A percentile compares a stretch with the other conserved stretches of the same genome.
phyloP scores from a whole-genome alignment of 2,888 invertebrate species.

The Colostygia pectinataria region DNA sequence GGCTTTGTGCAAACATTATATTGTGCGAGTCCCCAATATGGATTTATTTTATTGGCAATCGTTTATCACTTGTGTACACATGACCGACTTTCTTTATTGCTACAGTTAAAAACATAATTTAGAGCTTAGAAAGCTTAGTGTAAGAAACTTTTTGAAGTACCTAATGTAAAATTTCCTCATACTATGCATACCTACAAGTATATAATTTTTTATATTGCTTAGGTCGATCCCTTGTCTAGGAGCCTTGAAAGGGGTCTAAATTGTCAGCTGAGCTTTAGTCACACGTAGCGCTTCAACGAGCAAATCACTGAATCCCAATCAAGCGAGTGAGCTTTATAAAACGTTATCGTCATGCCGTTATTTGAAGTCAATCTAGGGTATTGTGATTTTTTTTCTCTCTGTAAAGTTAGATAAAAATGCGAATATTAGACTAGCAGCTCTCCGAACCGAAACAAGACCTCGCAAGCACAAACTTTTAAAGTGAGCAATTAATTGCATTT shows the following conservation, averaged over 20 bases:
- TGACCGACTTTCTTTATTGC: constrained; percentile 35
- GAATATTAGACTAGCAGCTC: too few species aligned
- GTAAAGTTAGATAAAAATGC: too few species aligned
- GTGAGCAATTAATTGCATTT: too few species aligned
- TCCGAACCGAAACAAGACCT: too few species aligned
- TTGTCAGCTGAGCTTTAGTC: constrained; percentile 43
- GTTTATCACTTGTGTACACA: constrained; percentile 58
- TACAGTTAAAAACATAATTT: neutral
- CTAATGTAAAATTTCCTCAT: too few species aligned
- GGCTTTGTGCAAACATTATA: constrained; percentile 63
- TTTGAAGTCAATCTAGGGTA: too few species aligned
- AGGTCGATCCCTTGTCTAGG: neutral
- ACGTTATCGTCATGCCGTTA: neutral
- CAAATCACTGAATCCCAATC: constrained; percentile 47
- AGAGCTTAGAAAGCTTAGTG: too few species aligned
- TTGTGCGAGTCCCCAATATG: constrained; percentile 55
- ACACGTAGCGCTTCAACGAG: constrained; percentile 39
- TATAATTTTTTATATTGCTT: too few species aligned
- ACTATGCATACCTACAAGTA: too few species aligned
- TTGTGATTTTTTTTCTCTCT: too few species aligned
- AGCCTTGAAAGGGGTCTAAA: constrained; percentile 1
- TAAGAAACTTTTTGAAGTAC: too few species aligned
- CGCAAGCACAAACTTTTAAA: too few species aligned
- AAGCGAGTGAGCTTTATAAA: constrained; percentile 19
- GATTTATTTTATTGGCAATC: constrained; percentile 68